Percentiles rank a stretch among this genome's conserved stretches.
Evolutionary conservation across 2,888 invertebrate genomes (phyloP).

Genomic region (Pandemis corylana): DNA sequence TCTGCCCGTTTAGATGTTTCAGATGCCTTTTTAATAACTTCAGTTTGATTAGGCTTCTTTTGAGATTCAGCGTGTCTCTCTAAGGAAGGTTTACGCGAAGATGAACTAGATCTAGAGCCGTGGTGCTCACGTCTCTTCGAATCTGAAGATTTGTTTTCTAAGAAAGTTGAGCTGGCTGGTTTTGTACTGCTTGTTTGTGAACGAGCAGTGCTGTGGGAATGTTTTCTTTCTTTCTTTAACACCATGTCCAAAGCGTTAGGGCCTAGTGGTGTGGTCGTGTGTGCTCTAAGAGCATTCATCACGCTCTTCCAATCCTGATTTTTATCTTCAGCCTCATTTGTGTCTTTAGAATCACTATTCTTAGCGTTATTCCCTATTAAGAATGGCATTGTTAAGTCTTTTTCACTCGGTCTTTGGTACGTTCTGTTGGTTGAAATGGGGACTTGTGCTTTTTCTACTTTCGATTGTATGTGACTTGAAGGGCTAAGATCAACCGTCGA

Average conservation of each 20-base stretch:
- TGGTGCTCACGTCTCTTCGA: conserved; percentile 19
- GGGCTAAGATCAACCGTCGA: not conserved
- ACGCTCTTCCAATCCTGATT: conserved; percentile 70
- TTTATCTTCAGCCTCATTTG: conserved; percentile 19
- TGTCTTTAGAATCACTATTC: conserved; percentile 8
- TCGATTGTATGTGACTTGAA: conserved; percentile 4
- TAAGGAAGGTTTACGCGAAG: conserved; percentile 19
- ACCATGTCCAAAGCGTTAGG: conserved; percentile 69
- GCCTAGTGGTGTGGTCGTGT: conserved; percentile 72
- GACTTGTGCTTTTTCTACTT: conserved; percentile 14
- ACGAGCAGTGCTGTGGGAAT: conserved; percentile 49
- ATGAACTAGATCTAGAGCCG: conserved; percentile 19
- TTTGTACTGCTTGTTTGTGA: conserved; percentile 48
- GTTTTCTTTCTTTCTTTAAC: conserved; percentile 60
- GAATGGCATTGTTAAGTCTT: not conserved
- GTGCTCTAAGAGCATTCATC: conserved; percentile 67
- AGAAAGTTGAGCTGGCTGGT: conserved; percentile 3
- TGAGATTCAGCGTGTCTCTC: conserved; percentile 12
- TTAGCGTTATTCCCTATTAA: conserved; percentile 13
- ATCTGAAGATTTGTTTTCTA: conserved; percentile 19
- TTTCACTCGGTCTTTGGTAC: conserved; percentile 1
- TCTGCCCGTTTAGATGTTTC: conserved; percentile 42
- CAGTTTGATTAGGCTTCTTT: conserved; percentile 20
- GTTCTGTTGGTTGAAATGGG: not conserved
- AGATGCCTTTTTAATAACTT: conserved; percentile 37